Conservation (phyloP, 2,888 invertebrate genomes). For the Zeuzera pyrina region DNA sequence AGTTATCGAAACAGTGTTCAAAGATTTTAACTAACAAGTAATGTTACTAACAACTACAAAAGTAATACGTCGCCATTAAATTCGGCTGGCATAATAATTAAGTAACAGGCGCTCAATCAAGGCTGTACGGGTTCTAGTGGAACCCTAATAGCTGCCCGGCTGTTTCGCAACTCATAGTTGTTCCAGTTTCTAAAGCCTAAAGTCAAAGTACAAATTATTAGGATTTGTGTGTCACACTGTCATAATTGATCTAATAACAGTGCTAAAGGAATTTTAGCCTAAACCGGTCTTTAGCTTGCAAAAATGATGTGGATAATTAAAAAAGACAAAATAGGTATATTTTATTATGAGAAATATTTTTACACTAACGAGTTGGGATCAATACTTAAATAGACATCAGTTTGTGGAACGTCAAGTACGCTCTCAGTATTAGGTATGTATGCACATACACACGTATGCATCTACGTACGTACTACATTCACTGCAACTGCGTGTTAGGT, state of each 20-base stretch:
- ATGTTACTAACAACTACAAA: too few relatives aligned
- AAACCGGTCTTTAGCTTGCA: slow-evolving; percentile 6
- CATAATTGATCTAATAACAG: slow-evolving; percentile 42
- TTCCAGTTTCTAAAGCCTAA: slow-evolving; percentile 52
- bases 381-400: too few relatives aligned
- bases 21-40: too few relatives aligned
- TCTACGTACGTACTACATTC: too few relatives aligned
- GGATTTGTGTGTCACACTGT: slow-evolving; percentile 47
- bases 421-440: too few relatives aligned
- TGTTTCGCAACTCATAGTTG: slow-evolving; percentile 32
- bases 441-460: too few relatives aligned
- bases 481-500: too few relatives aligned
- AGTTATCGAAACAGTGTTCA: too few relatives aligned
- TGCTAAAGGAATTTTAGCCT: slow-evolving; percentile 35
- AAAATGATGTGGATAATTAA: slow-evolving; percentile 8
- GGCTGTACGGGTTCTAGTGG: slow-evolving; percentile 46
- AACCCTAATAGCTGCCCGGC: slow-evolving; percentile 49
- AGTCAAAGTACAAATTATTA: slow-evolving; percentile 63
- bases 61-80: slow-evolving; percentile 41
- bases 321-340: too few relatives aligned
- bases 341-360: too few relatives aligned
- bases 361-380: too few relatives aligned
- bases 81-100: slow-evolving; percentile 70
- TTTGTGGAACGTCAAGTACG: too few relatives aligned
- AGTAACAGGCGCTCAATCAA: slow-evolving; percentile 65